Percentiles rank a stretch among this genome's conserved stretches.
These are phyloP conservation scores for Carcharodon carcharias DNA, from an alignment of 2,797 vertebrate species.

Conservation along the genomic window DNA sequence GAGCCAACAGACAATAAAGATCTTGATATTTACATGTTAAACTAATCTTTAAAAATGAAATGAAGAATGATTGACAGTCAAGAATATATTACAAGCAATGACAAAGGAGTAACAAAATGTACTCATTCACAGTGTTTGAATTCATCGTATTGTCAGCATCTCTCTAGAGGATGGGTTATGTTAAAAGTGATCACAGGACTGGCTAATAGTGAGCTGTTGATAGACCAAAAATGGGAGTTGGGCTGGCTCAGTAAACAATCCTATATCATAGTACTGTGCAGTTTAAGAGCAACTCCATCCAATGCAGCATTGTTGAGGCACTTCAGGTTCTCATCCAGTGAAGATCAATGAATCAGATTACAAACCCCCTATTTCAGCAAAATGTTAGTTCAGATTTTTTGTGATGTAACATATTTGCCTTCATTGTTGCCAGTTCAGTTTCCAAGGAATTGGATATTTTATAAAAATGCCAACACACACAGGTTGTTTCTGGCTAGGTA, in stretches of 20 bases:
- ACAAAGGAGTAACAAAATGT: not conserved
- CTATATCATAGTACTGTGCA: not conserved
- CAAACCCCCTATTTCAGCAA: not conserved
- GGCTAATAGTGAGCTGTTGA: not conserved
- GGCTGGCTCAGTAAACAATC: not conserved
- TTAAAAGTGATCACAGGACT: not conserved
- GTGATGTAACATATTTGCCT: not conserved
- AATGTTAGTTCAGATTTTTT: not conserved
- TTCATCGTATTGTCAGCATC: not conserved
- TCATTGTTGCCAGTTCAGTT: not conserved
- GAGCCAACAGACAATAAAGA: not conserved
- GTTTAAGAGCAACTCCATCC: not conserved
- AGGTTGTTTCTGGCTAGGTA: not conserved
- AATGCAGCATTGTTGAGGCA: not conserved
- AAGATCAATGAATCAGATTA: not conserved
- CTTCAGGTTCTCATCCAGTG: not conserved
- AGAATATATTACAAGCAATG: not conserved
- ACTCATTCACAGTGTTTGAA: conserved; percentile 9
- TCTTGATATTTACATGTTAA: not conserved
- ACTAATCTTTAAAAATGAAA: not conserved
- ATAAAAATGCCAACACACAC: not conserved
- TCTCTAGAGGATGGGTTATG: not conserved
- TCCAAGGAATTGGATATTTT: not conserved
- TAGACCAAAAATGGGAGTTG: not conserved
- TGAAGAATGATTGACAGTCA: not conserved